These are phyloP conservation scores for Notechis scutatus DNA, from an alignment of 2,113 vertebrate genomes.

Conservation along the genomic window DNA sequence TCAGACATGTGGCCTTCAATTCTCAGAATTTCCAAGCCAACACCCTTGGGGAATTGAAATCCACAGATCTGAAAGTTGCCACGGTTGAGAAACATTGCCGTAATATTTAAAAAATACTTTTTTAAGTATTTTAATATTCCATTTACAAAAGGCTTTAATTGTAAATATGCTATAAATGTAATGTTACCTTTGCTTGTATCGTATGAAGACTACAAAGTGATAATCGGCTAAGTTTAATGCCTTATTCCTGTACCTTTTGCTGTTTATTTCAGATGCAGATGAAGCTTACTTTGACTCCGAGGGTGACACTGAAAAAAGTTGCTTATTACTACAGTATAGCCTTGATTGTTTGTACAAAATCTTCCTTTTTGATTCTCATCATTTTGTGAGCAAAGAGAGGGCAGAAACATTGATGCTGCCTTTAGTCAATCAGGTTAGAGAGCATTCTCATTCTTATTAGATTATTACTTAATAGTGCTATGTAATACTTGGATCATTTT, in stretches of 20 bases:
- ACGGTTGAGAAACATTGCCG: neutral
- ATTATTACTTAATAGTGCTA: neutral
- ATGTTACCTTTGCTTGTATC: neutral
- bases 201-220: neutral
- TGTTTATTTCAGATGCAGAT: constrained; percentile 61
- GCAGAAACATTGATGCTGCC: constrained; percentile 84
- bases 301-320: constrained; percentile 73
- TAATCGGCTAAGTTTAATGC: fast-evolving
- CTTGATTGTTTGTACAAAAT: constrained; percentile 87
- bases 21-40: neutral
- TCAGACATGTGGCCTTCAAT: neutral
- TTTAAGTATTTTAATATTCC: neutral
- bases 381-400: constrained; percentile 89
- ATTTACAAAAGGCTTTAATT: neutral
- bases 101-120: neutral
- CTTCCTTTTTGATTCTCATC: constrained; percentile 89
- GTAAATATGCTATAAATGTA: neutral
- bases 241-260: neutral
- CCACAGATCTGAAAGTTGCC: neutral
- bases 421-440: constrained; percentile 87
- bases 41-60: too few relatives aligned
- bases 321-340: constrained; percentile 76
- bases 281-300: constrained; percentile 77
- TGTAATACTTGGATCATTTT: neutral
- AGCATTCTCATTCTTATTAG: neutral